Evolutionary conservation across 1,140 invertebrate genomes (phyloP), one percentile per base, ranked within the genome.

Genomic region (Euura lappo): DNA sequence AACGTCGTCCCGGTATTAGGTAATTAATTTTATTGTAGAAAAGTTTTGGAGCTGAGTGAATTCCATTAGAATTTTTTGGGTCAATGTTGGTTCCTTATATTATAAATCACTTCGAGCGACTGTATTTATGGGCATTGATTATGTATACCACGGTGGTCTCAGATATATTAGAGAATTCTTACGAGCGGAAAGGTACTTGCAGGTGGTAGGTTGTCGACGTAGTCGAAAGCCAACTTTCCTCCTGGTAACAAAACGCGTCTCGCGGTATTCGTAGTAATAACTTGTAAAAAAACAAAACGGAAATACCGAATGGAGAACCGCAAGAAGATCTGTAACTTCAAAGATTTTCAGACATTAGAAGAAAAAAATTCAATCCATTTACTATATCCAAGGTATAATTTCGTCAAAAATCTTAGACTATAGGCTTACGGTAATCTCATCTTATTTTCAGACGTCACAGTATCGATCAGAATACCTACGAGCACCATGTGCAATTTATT

Each of bases 1-100:
- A 95, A 95, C 85, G 86, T 95, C 64, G 90, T 95, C 44, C 92
- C 93, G 69, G 91, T 93, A 7, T 88, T 95, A 83, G 93, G 93
- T 94, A 87, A 88, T 83, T 28, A 28, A 28, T 28, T 28, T 28
- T 28, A 28, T 28, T 28, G 28, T 28, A 78, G 8, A 10, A 1
- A 64, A 13, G 28, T 28, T 28, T 28, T 28, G 28, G 28, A 28
- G 28, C 28, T 28, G 28, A 28, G 28, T 28, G 28, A 1, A 28
- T 28, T 28, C 28, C 28, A 28, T 70, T 13, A 65, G 64, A 69
- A 72, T n/a, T 11, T 28, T 43, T 3, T 60, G 51, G 51, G 6
- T 60, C 51, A 60, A n/a, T 60, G 51, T 60, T 11, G 10, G 51
- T 11, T 60, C 13, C 28, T 60, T 8, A 60, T 60, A 11, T 60